phyloP scores from a whole-genome alignment of 2,888 invertebrate species.

The Bembecia ichneumoniformis region DNA sequence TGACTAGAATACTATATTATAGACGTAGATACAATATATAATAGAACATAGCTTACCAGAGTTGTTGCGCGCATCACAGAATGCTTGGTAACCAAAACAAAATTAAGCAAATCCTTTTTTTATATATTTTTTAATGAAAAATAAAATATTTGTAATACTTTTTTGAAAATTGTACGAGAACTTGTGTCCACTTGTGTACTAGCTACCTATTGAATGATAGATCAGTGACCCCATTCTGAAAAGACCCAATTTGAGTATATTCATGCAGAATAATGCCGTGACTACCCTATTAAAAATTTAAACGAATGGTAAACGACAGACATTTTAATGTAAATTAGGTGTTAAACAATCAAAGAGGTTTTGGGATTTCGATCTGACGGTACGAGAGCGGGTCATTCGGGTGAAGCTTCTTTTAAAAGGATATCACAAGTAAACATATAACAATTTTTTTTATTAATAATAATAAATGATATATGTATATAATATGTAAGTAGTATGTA shows the following conservation, averaged over 20 bases:
- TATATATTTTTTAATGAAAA: no score
- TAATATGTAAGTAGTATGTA: no score
- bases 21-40: no score
- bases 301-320: conserved; percentile 4
- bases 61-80: no score
- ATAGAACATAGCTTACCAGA: no score
- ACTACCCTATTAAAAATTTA: not conserved
- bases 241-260: conserved; percentile 39
- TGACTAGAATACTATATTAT: no score
- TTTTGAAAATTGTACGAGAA: not conserved
- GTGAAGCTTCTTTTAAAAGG: not conserved
- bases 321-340: conserved; percentile 31
- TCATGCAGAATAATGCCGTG: conserved; percentile 17
- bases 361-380: not conserved
- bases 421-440: no score
- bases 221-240: conserved; percentile 35
- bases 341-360: conserved; percentile 22
- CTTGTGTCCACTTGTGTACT: not conserved
- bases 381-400: not conserved
- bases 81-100: no score
- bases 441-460: no score
- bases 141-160: no score
- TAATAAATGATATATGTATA: no score
- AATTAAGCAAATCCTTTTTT: no score
- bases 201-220: conserved; percentile 8